Conservation (phyloP, 2,797 vertebrate genomes). For the Geotria australis region DNA sequence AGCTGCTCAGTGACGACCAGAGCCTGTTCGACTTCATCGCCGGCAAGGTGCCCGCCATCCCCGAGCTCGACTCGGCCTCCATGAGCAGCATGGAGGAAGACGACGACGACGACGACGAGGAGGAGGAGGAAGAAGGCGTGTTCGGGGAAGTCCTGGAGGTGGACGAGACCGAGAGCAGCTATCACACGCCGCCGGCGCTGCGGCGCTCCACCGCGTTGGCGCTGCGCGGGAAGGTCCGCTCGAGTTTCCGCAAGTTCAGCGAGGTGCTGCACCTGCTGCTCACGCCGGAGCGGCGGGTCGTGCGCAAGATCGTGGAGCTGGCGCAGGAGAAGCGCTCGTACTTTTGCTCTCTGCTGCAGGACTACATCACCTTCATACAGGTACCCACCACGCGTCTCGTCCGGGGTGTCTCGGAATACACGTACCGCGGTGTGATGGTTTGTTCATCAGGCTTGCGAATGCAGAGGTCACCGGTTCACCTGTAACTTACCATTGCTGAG, state of each 20-base stretch:
- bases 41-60: constrained; percentile 13
- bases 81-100: constrained; percentile 81
- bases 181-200: not conserved
- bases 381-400: not conserved
- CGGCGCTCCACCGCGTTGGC: not conserved
- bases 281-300: constrained; percentile 47
- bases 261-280: constrained; percentile 42
- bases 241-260: constrained; percentile 31
- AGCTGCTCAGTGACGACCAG: not conserved
- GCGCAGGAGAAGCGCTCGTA: constrained; percentile 52
- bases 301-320: constrained; percentile 54
- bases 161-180: not conserved
- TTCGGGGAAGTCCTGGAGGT: not conserved
- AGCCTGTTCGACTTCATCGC: constrained; percentile 1
- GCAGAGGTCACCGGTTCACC: no score
- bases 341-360: constrained; percentile 61
- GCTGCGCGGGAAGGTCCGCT: constrained; percentile 1
- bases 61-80: constrained; percentile 48
- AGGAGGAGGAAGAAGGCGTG: not conserved
- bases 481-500: no score
- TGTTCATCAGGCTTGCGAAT: no score
- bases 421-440: no score
- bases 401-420: no score
- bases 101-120: constrained; percentile 17
- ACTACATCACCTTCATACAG: constrained; percentile 38